These are phyloP conservation scores for Caenorhabditis sp. DNA, from an alignment of 2,888 invertebrate genomes.

Conservation along the genomic window DNA sequence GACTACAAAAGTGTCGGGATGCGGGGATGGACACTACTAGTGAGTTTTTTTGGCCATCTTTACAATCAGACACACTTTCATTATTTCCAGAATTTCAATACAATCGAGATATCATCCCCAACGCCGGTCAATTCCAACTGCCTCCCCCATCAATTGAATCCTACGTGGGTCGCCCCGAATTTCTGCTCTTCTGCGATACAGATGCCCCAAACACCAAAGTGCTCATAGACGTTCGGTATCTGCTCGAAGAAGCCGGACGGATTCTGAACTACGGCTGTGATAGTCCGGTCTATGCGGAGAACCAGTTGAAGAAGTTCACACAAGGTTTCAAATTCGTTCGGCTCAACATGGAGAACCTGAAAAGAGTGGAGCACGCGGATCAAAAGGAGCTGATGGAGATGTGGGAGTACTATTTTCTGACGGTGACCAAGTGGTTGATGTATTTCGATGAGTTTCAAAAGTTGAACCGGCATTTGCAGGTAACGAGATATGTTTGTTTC, in stretches of 20 bases:
- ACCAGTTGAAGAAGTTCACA: constrained; percentile 16
- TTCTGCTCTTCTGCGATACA: constrained; percentile 20
- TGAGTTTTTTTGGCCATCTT: too few species aligned
- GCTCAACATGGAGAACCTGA: not conserved
- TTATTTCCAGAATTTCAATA: constrained; percentile 27
- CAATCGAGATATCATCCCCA: constrained; percentile 19
- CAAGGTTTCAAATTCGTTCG: constrained; percentile 15
- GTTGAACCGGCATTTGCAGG: constrained; percentile 53
- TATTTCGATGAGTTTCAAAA: constrained; percentile 57
- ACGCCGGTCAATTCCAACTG: constrained; percentile 10
- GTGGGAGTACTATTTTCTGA: constrained; percentile 40
- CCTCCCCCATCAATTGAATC: constrained; percentile 21
- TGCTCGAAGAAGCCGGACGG: constrained; percentile 15
- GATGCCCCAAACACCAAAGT: constrained; percentile 25
- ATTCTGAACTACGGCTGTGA: not conserved
- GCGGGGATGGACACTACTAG: constrained; percentile 46
- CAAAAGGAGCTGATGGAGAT: constrained; percentile 30
- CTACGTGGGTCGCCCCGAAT: constrained; percentile 24
- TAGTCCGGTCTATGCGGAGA: not conserved
- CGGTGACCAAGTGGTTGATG: constrained; percentile 57
- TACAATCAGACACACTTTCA: too few species aligned
- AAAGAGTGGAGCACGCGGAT: constrained; percentile 7
- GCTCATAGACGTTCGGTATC: constrained; percentile 21
- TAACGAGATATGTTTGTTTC: not conserved
- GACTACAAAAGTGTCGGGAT: constrained; percentile 40